A percentile compares a stretch with the other conserved stretches of the same genome.
phyloP scores from a whole-genome alignment of 2,113 vertebrate genomes.

The Turdus rufiventris region DNA sequence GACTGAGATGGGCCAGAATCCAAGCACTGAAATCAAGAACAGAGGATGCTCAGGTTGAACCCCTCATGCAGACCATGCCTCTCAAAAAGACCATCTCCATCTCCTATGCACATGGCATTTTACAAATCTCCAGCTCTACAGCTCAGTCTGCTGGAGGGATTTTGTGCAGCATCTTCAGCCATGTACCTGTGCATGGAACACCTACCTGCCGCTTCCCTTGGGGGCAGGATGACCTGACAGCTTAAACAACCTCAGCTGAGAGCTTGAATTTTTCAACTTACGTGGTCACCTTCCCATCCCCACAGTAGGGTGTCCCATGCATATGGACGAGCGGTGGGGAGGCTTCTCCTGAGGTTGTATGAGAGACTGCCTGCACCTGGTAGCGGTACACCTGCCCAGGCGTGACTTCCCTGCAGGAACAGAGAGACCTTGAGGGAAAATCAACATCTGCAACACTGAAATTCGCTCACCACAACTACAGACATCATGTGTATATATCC shows the following conservation, averaged over 20 bases:
- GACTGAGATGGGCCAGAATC: not conserved
- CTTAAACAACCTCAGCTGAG: not conserved
- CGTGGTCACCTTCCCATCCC: slow-evolving; percentile 83
- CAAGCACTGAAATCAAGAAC: not conserved
- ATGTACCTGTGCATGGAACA: rapidly evolving
- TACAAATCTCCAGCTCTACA: not conserved
- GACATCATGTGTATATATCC: not conserved
- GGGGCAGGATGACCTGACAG: not conserved
- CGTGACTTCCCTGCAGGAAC: slow-evolving; percentile 77
- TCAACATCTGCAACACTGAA: not conserved
- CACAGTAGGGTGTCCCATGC: slow-evolving; percentile 85
- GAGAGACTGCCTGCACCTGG: slow-evolving; percentile 81
- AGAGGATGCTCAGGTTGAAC: not conserved
- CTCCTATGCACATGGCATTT: rapidly evolving
- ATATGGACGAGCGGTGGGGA: slow-evolving; percentile 82
- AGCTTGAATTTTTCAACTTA: slow-evolving; percentile 56
- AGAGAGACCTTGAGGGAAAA: not conserved
- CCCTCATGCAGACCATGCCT: not conserved
- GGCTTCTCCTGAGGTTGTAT: slow-evolving; percentile 75
- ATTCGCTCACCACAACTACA: not conserved
- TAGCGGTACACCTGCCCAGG: slow-evolving; percentile 82
- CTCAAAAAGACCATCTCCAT: not conserved
- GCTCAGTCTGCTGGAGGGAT: not conserved
- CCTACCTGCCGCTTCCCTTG: not conserved
- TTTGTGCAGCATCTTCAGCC: not conserved